phyloP scores from a whole-genome alignment of 2,113 vertebrate species.

The Pungitius pungitius region DNA sequence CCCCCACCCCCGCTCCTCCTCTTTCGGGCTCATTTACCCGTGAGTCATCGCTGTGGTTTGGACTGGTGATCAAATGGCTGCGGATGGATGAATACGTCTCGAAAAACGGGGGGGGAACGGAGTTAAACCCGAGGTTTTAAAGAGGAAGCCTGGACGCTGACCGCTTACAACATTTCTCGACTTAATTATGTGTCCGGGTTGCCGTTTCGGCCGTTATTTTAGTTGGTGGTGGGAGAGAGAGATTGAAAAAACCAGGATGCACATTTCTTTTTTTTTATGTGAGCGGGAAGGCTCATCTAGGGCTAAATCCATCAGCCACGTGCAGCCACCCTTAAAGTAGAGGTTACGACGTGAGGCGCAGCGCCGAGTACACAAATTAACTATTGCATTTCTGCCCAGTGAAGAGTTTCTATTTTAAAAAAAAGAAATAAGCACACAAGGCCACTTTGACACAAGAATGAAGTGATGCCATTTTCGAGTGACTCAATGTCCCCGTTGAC shows the following conservation, averaged over 20 bases:
- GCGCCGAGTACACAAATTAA: constrained; percentile 8
- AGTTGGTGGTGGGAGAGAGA: constrained; percentile 31
- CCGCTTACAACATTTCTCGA: constrained; percentile 51
- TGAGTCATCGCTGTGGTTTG: constrained; percentile 78
- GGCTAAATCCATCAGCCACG: constrained; percentile 37
- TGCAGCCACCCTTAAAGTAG: constrained; percentile 22
- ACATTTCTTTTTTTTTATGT: constrained; percentile 6
- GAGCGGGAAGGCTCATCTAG: background rate
- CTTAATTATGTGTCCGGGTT: constrained; percentile 56
- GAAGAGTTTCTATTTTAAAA: constrained; percentile 18
- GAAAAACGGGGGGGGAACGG: constrained; percentile 55
- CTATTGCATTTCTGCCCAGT: constrained; percentile 9
- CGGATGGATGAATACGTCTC: constrained; percentile 55
- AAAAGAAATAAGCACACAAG: background rate
- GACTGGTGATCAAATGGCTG: constrained; percentile 65
- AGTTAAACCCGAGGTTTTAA: constrained; percentile 60
- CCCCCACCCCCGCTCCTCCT: constrained; percentile 1
- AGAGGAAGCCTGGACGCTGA: constrained; percentile 54
- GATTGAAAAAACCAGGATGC: constrained; percentile 47
- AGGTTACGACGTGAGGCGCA: constrained; percentile 14
- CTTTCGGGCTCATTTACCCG: constrained; percentile 67
- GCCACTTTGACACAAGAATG: background rate
- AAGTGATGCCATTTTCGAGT: background rate
- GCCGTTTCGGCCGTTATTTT: constrained; percentile 34
- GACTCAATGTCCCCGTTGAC: background rate